Evolutionary conservation across 2,797 vertebrate genomes (phyloP).

Genomic region (Phoebastria nigripes): DNA sequence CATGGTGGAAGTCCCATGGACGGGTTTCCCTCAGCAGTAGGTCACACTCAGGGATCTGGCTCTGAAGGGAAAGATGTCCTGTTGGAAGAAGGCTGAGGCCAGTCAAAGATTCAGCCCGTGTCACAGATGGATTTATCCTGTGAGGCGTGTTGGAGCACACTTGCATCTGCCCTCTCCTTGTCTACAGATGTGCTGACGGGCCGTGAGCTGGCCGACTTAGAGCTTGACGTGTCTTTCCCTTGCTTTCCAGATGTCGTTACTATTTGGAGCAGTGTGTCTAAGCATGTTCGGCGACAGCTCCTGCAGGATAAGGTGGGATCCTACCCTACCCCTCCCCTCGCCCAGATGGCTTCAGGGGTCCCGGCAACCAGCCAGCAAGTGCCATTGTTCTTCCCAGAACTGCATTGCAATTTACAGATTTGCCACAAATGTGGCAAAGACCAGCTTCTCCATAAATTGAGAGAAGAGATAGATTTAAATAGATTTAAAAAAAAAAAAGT

Average conservation of each 20-base stretch:
- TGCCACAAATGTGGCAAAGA: neutral
- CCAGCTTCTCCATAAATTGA: neutral
- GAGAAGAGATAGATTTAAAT: too few species aligned
- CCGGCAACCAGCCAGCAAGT: neutral
- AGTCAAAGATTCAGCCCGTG: neutral
- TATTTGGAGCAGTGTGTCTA: neutral
- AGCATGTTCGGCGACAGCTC: neutral
- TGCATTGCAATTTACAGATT: neutral
- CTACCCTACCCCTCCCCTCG: neutral
- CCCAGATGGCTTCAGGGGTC: neutral
- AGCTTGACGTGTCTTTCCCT: neutral
- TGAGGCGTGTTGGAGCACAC: neutral
- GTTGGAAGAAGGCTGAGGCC: neutral
- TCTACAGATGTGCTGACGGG: neutral
- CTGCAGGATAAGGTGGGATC: neutral
- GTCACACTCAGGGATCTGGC: neutral
- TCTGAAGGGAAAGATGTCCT: neutral
- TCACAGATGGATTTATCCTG: neutral
- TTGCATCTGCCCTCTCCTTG: neutral
- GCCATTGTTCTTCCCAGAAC: neutral
- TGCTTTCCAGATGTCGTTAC: neutral
- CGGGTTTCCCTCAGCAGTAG: neutral
- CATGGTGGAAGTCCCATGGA: neutral
- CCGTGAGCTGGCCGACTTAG: neutral
- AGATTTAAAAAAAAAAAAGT: too few species aligned